Evolutionary conservation across 2,888 invertebrate species (phyloP), one percentile per base, ranked within the genome.

Genomic region (Stramonita haemastoma): DNA sequence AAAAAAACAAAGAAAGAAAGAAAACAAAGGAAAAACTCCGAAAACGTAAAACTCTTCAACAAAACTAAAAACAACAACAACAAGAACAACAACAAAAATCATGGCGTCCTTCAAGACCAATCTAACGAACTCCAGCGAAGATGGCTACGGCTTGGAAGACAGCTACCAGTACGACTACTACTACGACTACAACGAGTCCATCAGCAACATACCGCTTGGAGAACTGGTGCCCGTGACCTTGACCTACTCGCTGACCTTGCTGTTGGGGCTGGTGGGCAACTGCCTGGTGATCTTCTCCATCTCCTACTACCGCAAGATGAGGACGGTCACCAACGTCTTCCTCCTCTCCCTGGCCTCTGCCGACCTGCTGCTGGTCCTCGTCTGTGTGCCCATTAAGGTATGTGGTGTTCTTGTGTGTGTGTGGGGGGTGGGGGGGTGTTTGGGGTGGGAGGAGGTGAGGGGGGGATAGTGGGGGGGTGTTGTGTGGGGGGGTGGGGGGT

Each of bases 351-450:
- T 97, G 89, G 97, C 97, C 15, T 97, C 97, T 0, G 97, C 97
- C 13, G 97, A 97, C 95, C 96, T 97, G 11, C 96, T 97, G 77
- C 96, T 97, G 86, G 97, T 97, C 90, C 96, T 97, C 90, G 96
- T 97, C 94, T 97, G 97, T 95, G 97, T 97, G 90, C 97, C 97
- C 22, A 97, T 97, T 26, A 97, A 97, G 97, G 97, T 97, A 95
- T 96, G 96, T 29, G 77, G 19, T 19, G 29, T 77, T 6, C 11
- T 2, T 46, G 46, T 46, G 46, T 46, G 46, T 46, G 46, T 46
- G 46, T 46, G 46, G 2, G 46, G 2, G 46, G 46, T 46, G 46
- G 2, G 46, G 2, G 46, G 2, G 46, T 46, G 46, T n/a, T 46
- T n/a, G n/a, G n/a, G n/a, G 46, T 46, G 46, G 2, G 46, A 5